Evolutionary conservation across 1,140 invertebrate genomes (phyloP).

Genomic region (Drosophila albomicans): DNA sequence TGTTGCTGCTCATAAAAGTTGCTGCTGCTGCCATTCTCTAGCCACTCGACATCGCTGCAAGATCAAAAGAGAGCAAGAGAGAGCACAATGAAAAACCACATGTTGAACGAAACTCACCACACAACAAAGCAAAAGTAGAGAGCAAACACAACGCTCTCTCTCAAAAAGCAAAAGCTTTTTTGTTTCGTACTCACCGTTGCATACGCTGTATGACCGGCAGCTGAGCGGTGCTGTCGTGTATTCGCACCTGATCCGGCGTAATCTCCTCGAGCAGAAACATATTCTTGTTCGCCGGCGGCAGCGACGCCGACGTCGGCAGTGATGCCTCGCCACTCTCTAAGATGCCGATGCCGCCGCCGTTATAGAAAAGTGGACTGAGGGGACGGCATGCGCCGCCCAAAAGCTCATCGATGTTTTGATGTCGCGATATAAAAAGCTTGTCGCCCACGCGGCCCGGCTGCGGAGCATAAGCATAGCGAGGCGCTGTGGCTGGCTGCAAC

Average conservation of each 20-base stretch:
- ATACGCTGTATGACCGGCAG: constrained; percentile 88
- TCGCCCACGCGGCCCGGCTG: constrained; percentile 72
- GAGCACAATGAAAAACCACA: constrained; percentile 59
- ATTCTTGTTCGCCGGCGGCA: constrained; percentile 65
- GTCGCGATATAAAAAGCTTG: constrained; percentile 90
- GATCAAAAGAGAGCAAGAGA: constrained; percentile 43
- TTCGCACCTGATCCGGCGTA: constrained; percentile 89
- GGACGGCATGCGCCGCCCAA: constrained; percentile 88
- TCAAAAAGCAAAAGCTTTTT: neutral
- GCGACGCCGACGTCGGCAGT: constrained; percentile 10
- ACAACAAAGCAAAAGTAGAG: constrained; percentile 61
- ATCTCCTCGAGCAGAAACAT: constrained; percentile 81
- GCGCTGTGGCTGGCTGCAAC: constrained; percentile 44
- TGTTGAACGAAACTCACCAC: constrained; percentile 75
- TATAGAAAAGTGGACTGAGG: constrained; percentile 87
- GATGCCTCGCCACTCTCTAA: too few species aligned
- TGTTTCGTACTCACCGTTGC: constrained; percentile 66
- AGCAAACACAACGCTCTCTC: constrained; percentile 4
- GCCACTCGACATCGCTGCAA: constrained; percentile 74
- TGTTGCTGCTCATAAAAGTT: constrained; percentile 72
- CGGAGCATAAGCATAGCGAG: constrained; percentile 64
- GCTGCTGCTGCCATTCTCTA: constrained; percentile 68
- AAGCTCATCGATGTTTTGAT: constrained; percentile 93
- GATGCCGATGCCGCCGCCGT: constrained; percentile 32
- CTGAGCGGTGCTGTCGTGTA: constrained; percentile 91